phyloP scores from a whole-genome alignment of 2,797 vertebrate genomes.

The Decapterus maruadsi region DNA sequence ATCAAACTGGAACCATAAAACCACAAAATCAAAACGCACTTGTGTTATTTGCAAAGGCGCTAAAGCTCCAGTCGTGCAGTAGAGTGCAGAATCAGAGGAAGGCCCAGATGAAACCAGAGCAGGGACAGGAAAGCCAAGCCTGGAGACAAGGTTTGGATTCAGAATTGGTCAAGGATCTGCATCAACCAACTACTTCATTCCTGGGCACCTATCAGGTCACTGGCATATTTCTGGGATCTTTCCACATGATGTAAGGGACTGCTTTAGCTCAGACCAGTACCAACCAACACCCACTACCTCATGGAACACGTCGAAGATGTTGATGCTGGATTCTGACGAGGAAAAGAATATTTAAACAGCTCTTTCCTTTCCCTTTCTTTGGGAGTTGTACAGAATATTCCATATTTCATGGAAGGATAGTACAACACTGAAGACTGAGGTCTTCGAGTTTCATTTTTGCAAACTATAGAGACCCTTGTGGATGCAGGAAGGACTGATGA shows the following conservation, averaged over 20 bases:
- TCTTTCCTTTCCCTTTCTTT: neutral
- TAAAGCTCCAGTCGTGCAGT: neutral
- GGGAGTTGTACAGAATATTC: neutral
- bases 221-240: slow-evolving; percentile 33
- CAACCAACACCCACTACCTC: slow-evolving; percentile 50
- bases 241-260: slow-evolving; percentile 32
- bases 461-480: neutral
- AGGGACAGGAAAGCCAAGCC: neutral
- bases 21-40: neutral
- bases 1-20: neutral
- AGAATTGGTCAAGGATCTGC: slow-evolving; percentile 14
- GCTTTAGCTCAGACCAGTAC: slow-evolving; percentile 21
- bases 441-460: neutral
- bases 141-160: neutral
- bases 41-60: neutral
- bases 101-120: neutral
- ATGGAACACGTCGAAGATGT: slow-evolving; percentile 17
- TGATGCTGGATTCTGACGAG: slow-evolving; percentile 7
- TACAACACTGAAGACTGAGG: neutral
- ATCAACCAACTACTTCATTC: slow-evolving; percentile 24
- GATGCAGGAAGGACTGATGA: slow-evolving; percentile 6
- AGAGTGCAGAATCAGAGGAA: neutral
- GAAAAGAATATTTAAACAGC: neutral
- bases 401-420: neutral
- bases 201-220: neutral